These are phyloP conservation scores for Temnopleurus reevesii DNA, from an alignment of 53 echinoderm and acorn worm genomes.

Conservation along the genomic window DNA sequence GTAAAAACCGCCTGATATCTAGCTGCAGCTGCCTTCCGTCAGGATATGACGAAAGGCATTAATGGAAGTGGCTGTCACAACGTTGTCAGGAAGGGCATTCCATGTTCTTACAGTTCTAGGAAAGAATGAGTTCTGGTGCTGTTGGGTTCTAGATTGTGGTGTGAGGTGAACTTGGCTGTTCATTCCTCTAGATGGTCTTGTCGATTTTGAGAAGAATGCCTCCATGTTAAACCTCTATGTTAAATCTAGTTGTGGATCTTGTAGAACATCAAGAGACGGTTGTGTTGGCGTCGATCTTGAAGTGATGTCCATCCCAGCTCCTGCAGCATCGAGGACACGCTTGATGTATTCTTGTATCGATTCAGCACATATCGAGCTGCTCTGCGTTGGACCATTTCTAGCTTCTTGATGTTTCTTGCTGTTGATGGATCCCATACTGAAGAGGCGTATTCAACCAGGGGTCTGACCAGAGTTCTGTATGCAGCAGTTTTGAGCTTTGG, in stretches of 20 bases:
- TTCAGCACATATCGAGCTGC: slow-evolving; percentile 39
- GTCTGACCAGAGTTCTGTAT: slow-evolving; percentile 26
- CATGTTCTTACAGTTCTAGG: too few relatives aligned
- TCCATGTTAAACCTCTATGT: too few relatives aligned
- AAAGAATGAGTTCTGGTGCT: too few relatives aligned
- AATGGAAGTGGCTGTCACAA: too few relatives aligned
- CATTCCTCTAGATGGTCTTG: too few relatives aligned
- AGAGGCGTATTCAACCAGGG: slow-evolving; percentile 16
- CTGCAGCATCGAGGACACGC: slow-evolving; percentile 18
- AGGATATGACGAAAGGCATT: too few relatives aligned
- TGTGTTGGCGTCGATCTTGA: slow-evolving; percentile 9
- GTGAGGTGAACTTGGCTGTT: too few relatives aligned
- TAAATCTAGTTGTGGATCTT: slow-evolving; percentile 50
- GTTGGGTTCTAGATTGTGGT: too few relatives aligned
- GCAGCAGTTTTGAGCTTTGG: slow-evolving; percentile 24
- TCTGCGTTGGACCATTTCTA: slow-evolving; percentile 48
- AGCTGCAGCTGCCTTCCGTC: too few relatives aligned
- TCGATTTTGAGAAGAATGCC: too few relatives aligned
- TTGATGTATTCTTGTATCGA: slow-evolving; percentile 1
- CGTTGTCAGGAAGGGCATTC: too few relatives aligned
- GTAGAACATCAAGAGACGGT: slow-evolving; percentile 15
- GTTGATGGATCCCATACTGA: slow-evolving; percentile 55
- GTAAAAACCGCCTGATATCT: too few relatives aligned
- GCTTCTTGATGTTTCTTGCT: slow-evolving; percentile 28
- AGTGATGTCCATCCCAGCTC: slow-evolving; percentile 41